Base-by-base conservation (phyloP, 2,113 vertebrate species). In the Puffinus mauretanicus region DNA sequence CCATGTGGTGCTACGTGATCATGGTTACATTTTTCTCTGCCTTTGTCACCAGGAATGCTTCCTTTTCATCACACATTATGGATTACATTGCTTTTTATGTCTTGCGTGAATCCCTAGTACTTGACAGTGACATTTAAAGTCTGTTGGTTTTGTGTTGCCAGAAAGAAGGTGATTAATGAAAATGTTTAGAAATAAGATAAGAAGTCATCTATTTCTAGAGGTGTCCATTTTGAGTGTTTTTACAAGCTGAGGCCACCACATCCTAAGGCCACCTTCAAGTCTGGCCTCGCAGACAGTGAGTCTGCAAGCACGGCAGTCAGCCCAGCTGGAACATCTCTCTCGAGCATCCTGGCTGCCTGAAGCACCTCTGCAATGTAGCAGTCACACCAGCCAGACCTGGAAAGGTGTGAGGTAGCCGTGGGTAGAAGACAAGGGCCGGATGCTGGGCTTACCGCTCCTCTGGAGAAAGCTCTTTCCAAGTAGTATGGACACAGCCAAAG, bases 1-100 rank as follows among this genome's bases (percentile, higher is more conserved):
- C 60, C 0, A 0, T 0, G 0, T 67, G 32, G 27, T 54, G 11
- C 55, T 75, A 0, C 0, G 0, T 79, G 77, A 22, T 66, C n/a
- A 3, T 26, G 73, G 58, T 49, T 55, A 89, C 49, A 20, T 84
- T 92, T 89, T 92, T 57, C 58, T 61, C 79, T 51, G 72, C 71
- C 46, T 81, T 76, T 79, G 52, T 87, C 81, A 57, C 46, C 65
- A 65, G 72, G 55, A 91, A 27, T 52, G 44, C 52, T 93, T 94
- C 86, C 55, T 88, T 94, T 76, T 64, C 32, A 19, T 67, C 67
- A 65, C 40, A 9, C 46, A 1, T 49, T 77, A 32, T 17, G 32
- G 49, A 82, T 95, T 66, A 13, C 34, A 57, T 84, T 2, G 3
- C 61, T 82, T 62, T 78, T 15, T 65, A 17, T 34, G 47, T 78